Evolutionary conservation across 2,888 invertebrate species (phyloP), one percentile per base, ranked within the genome.

Genomic region (Folsomia manolachei): DNA sequence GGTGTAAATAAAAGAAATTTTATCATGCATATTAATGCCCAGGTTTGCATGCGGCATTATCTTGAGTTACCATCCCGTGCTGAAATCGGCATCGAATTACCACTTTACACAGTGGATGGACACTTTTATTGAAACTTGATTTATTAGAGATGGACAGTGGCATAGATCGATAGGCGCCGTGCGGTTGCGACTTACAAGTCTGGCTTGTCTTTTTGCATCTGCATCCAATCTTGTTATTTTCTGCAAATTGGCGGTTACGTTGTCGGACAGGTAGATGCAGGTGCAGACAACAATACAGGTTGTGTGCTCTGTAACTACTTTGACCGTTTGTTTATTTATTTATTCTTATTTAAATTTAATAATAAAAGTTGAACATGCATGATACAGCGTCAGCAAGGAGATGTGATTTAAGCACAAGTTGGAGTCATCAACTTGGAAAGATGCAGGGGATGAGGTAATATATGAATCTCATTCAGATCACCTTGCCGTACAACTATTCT

Each of bases 41-140:
- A n/a, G n/a, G n/a, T n/a, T n/a, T n/a, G n/a, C n/a, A n/a, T n/a
- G n/a, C n/a, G n/a, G n/a, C n/a, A n/a, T n/a, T n/a, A n/a, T n/a
- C n/a, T n/a, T n/a, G n/a, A n/a, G n/a, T n/a, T n/a, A n/a, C n/a
- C n/a, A n/a, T n/a, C n/a, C n/a, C 39, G 39, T 39, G 39, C 14
- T 39, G 7, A 39, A 39, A 39, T 4, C 7, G 39, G 39, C 14
- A 39, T 39, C 39, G 39, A 39, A 39, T 39, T 39, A n/a, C n/a
- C n/a, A n/a, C n/a, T n/a, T n/a, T n/a, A n/a, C n/a, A n/a, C n/a
- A n/a, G n/a, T n/a, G n/a, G n/a, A n/a, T 11, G 60, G n/a, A 60
- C n/a, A 60, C 23, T 64, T 25, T 64, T 64, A 64, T 64, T 64
- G 64, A 64, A 64, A 27, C 27, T 64, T 64, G 64, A 64, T 64